phyloP scores from a whole-genome alignment of 2,113 vertebrate genomes.

The Gallinago paraguaiae region DNA sequence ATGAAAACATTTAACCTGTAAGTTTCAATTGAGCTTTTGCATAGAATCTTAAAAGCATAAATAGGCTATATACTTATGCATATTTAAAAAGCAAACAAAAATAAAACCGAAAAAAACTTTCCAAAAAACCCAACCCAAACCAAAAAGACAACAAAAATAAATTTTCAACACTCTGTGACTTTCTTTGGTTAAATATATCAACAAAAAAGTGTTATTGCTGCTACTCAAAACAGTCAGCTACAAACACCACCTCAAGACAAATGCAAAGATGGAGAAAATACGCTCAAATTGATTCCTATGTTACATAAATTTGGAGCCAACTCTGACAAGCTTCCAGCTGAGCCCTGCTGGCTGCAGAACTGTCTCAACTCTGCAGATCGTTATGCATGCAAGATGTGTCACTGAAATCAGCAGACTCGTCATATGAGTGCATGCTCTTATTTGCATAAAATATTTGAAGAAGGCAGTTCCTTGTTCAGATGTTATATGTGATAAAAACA shows the following conservation, averaged over 20 bases:
- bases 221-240: not conserved
- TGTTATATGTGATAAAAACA: not conserved
- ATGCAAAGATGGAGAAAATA: not conserved
- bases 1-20: not conserved
- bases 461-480: not conserved
- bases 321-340: conserved; percentile 10
- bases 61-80: not conserved
- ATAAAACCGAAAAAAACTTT: not conserved
- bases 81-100: not conserved
- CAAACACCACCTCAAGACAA: not conserved
- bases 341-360: not conserved
- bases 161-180: not conserved
- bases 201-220: not conserved
- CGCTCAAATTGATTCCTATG: not conserved
- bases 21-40: not conserved
- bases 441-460: conserved; percentile 7
- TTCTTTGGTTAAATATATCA: not conserved
- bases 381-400: not conserved
- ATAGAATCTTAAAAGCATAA: not conserved
- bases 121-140: not conserved
- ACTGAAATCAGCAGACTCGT: not conserved
- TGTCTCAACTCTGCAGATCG: not conserved
- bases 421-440: not conserved
- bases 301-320: not conserved
- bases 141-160: not conserved